phyloP scores from a whole-genome alignment of 1,140 invertebrate species.

The Agrilus planipennis region DNA sequence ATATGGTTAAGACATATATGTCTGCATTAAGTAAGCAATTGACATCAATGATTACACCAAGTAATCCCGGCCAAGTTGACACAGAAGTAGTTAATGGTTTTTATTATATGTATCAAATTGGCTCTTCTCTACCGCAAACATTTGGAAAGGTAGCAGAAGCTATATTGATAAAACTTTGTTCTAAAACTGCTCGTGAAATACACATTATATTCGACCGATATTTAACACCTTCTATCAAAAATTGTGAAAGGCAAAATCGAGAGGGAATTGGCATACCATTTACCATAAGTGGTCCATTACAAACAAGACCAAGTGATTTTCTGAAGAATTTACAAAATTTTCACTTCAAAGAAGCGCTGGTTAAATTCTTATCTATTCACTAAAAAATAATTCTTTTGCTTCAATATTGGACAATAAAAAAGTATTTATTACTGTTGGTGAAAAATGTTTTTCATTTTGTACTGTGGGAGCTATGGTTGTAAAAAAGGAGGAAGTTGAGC shows the following conservation, averaged over 20 bases:
- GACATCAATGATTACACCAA: constrained; percentile 13
- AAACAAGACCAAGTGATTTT: constrained; percentile 26
- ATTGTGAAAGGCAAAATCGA: constrained; percentile 23
- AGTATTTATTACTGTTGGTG: constrained; percentile 20
- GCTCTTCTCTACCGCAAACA: constrained; percentile 15
- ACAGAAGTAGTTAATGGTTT: constrained; percentile 22
- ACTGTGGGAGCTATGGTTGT: background rate
- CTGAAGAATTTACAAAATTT: constrained; percentile 25
- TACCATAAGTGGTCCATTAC: constrained; percentile 22
- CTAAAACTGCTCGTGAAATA: constrained; percentile 14
- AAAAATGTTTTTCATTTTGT: constrained; percentile 9
- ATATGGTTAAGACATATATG: constrained; percentile 25
- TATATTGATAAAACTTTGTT: constrained; percentile 21
- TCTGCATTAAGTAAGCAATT: constrained; percentile 15
- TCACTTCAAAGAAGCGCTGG: constrained; percentile 28
- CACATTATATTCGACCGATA: constrained; percentile 29
- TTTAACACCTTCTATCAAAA: constrained; percentile 28
- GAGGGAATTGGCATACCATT: constrained; percentile 19
- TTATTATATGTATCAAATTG: constrained; percentile 15
- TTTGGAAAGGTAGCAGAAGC: constrained; percentile 21
- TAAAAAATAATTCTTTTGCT: constrained; percentile 22
- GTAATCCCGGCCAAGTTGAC: constrained; percentile 12
- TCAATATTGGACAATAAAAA: constrained; percentile 27
- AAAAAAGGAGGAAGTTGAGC: constrained; percentile 22
- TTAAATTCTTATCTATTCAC: constrained; percentile 25